phyloP scores from a whole-genome alignment of 2,888 invertebrate species.

The Andrena bicolor region DNA sequence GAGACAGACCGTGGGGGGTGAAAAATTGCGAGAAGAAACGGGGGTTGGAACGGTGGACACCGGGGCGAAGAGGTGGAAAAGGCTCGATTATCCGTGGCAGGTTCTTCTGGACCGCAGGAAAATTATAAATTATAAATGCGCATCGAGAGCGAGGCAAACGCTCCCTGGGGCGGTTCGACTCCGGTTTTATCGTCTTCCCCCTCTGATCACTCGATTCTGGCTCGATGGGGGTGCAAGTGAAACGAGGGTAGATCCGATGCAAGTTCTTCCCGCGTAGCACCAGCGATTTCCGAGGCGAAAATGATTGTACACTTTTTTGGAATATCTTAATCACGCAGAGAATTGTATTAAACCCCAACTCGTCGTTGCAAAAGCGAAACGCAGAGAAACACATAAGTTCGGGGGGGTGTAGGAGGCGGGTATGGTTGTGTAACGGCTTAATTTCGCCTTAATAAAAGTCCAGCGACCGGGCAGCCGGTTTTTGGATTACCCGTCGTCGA shows the following conservation, averaged over 20 bases:
- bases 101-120: constrained; percentile 28
- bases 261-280: background rate
- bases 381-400: background rate
- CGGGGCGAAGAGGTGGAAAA: background rate
- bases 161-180: constrained; percentile 25
- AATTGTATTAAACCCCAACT: no score
- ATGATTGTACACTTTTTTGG: no score
- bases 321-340: no score
- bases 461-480: constrained; percentile 32
- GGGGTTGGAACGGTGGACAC: background rate
- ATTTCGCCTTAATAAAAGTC: constrained; percentile 60
- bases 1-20: constrained; percentile 9
- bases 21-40: constrained; percentile 42
- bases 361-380: background rate
- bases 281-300: background rate
- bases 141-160: constrained; percentile 33
- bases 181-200: constrained; percentile 2
- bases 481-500: constrained; percentile 67
- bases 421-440: constrained; percentile 29
- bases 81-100: constrained; percentile 24
- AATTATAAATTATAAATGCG: constrained; percentile 62
- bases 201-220: constrained; percentile 4
- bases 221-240: constrained; percentile 11
- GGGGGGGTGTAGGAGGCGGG: background rate
- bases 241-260: constrained; percentile 13